Base-by-base conservation (phyloP, 37 sponge, comb jelly and placozoan species). In the Trichoplax adhaerens region DNA sequence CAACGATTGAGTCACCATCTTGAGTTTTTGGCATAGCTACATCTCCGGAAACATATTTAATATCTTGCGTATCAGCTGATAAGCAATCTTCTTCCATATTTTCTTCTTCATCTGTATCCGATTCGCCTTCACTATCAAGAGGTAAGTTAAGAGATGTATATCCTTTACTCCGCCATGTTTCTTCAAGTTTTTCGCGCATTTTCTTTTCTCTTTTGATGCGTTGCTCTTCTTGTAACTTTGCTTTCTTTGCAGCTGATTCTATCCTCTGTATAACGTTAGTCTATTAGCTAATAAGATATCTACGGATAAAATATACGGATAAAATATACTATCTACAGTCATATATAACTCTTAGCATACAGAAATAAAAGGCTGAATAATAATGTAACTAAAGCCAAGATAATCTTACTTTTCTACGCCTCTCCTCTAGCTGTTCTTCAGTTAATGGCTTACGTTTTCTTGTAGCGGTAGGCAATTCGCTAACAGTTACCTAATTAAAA, bases 11-110 rank as follows among this genome's bases (percentile, higher is more conserved):
- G 68, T 88, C 86, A 2, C 29, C 5, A 29, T 58, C 57, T 2
- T 85, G 82, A 65, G 74, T 70, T 52, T 84, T 80, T 0, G 89
- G 89, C 4, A 74, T 74, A n/a, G 89, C 82, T 56, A 88, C 89
- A 76, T 88, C 89, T 49, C 89, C 89, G 53, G 69, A 65, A 6
- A 79, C 56, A 60, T 82, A 88, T 62, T 56, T 58, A 50, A 88
- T 77, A 52, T 84, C 79, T 47, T 29, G 29, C 29, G 29, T 29
- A 29, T 29, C 29, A 29, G 29, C 29, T 29, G 29, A 29, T 29
- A 29, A 29, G 29, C 29, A 29, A 29, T 29, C 29, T 29, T 29
- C 29, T 29, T 29, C 29, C 29, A 29, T 29, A 29, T 29, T 77
- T 64, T 76, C 74, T 49, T 1, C 76, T 50, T 74, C 76, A 52